Evolutionary conservation across 2,113 vertebrate genomes (phyloP).

Genomic region (Orientallactaga bullata): DNA sequence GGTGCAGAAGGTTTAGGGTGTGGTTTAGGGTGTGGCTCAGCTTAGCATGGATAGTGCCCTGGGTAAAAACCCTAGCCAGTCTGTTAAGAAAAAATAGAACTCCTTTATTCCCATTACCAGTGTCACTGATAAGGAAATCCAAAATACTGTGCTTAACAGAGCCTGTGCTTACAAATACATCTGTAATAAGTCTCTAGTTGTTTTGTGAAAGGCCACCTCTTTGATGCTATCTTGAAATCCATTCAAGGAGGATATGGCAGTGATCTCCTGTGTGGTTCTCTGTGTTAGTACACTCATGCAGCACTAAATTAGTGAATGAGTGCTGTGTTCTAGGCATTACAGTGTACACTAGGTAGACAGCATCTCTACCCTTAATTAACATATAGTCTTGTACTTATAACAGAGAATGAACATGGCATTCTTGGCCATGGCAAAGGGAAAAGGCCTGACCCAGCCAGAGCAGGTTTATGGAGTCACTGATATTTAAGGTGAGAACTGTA

Average conservation of each 20-base stretch:
- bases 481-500: neutral
- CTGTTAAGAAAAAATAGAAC: neutral
- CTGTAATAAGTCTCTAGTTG: neutral
- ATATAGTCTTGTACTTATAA: neutral
- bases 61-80: neutral
- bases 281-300: neutral
- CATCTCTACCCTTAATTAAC: neutral
- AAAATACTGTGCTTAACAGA: neutral
- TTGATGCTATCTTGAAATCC: neutral
- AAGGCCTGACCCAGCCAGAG: neutral
- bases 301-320: neutral
- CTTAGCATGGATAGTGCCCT: neutral
- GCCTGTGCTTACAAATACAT: neutral
- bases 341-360: neutral
- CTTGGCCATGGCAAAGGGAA: neutral
- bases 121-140: slow-evolving; percentile 15
- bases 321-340: neutral
- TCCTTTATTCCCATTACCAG: slow-evolving; percentile 3
- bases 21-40: neutral
- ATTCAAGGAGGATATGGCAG: neutral
- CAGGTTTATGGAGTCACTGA: neutral
- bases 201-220: neutral
- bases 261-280: neutral
- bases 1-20: neutral
- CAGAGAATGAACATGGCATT: neutral